phyloP scores from a whole-genome alignment of 2,113 vertebrate genomes.

The Macrotus californicus region DNA sequence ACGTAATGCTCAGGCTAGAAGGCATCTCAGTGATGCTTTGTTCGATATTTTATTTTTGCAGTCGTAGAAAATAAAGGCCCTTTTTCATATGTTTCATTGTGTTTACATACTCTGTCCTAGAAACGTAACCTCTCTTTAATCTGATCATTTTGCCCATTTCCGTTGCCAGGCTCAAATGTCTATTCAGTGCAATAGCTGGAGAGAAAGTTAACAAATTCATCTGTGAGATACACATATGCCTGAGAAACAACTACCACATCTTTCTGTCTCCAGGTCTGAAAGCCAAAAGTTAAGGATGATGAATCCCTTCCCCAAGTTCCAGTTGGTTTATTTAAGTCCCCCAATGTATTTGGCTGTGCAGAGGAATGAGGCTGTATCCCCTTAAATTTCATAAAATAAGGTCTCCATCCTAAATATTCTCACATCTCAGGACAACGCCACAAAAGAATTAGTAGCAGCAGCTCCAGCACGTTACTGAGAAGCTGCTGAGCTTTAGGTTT shows the following conservation, averaged over 20 bases:
- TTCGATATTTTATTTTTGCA: not conserved
- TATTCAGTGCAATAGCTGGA: not conserved
- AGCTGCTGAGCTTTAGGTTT: not conserved
- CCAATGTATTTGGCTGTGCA: not conserved
- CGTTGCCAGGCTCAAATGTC: not conserved
- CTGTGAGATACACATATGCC: not conserved
- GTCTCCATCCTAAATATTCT: not conserved
- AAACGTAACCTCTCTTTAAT: not conserved
- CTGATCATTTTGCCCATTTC: not conserved
- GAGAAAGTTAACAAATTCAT: not conserved
- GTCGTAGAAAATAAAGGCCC: not conserved
- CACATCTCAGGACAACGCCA: not conserved
- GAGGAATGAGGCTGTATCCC: not conserved
- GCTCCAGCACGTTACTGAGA: not conserved
- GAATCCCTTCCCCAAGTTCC: not conserved
- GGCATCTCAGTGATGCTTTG: not conserved
- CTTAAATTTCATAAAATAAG: not conserved
- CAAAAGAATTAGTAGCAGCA: not conserved
- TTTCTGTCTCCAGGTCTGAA: not conserved
- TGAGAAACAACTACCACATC: not conserved
- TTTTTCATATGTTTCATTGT: not conserved
- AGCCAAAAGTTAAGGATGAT: not conserved
- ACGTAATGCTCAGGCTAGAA: not conserved
- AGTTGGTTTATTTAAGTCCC: not conserved
- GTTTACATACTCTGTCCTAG: not conserved